Percentiles rank a stretch among this genome's conserved stretches.
phyloP scores from a whole-genome alignment of 2,888 invertebrate genomes.

The Drosophila nr. medialis region DNA sequence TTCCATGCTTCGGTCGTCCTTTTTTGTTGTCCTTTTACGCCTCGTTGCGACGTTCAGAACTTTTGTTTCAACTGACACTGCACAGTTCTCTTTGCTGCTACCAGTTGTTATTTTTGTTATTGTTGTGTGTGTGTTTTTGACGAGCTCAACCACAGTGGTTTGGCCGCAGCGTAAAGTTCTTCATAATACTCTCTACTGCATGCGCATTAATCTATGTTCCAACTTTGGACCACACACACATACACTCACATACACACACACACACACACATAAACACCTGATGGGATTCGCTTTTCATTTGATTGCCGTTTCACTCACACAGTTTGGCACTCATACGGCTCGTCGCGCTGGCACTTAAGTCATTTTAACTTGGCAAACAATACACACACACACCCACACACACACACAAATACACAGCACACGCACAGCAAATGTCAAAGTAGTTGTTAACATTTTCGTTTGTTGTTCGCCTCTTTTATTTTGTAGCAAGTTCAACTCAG shows the following conservation, averaged over 20 bases:
- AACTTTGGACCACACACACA: conserved; percentile 29
- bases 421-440: conserved; percentile 73
- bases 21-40: conserved; percentile 54
- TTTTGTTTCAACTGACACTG: conserved; percentile 58
- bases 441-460: conserved; percentile 79
- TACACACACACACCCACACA: conserved; percentile 2
- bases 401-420: conserved; percentile 10
- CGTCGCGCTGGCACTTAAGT: conserved; percentile 72
- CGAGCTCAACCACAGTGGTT: conserved; percentile 29
- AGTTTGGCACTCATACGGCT: conserved; percentile 61
- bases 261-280: conserved; percentile 23
- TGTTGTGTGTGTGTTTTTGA: conserved; percentile 3
- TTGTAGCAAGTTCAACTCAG: conserved; percentile 7
- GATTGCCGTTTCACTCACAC: conserved; percentile 47
- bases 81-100: conserved; percentile 30
- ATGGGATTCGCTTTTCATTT: conserved; percentile 29
- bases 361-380: conserved; percentile 69
- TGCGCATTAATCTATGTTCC: conserved; percentile 67
- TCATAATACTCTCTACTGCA: conserved; percentile 65
- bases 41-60: conserved; percentile 49
- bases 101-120: conserved; percentile 3
- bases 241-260: conserved; percentile 6
- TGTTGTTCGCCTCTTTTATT: conserved; percentile 6
- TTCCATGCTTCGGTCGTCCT: conserved; percentile 19
- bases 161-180: conserved; percentile 45